Evolutionary conservation across 2,888 invertebrate species (phyloP), one percentile per base, ranked within the genome.

Genomic region (Camptogramma bilineatum): DNA sequence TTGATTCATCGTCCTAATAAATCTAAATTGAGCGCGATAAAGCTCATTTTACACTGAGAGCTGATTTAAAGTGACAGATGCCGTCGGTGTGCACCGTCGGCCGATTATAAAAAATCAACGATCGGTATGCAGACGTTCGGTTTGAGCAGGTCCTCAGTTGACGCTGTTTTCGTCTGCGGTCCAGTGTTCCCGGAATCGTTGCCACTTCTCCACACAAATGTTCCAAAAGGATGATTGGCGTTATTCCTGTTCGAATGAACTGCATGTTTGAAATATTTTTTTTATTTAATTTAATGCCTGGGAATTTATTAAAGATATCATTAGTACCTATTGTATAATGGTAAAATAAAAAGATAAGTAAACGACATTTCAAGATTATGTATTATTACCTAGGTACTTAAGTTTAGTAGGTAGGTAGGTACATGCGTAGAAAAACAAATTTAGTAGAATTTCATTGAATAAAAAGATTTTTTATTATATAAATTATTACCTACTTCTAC

Each of bases 121-220:
- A 93, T 93, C 91, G 93, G 93, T 93, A 93, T 93, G 93, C 92
- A 92, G 93, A 92, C 93, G 91, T 91, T 92, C 86, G 90, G 90
- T 91, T 90, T 86, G 89, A 90, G 91, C 91, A 92, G 92, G 91
- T 92, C 92, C 91, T 88, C 87, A 87, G 88, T 90, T 89, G 91
- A 88, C 91, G 91, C 91, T 91, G 91, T 92, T 92, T 93, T 93
- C 91, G 93, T 93, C 91, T 91, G 90, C 90, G 90, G 90, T 87
- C 78, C 87, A 78, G 91, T 85, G 91, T 90, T 87, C 81, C 85
- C 84, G 83, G 82, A 77, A 81, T 79, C 71, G 68, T 71, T 71
- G 74, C 68, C 69, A 70, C 76, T 81, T 81, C 81, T 84, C 86
- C 85, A 76, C 79, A 70, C 65, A 68, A 69, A 68, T 60, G 64